These are phyloP conservation scores for Tyrannus savana DNA, from an alignment of 2,113 vertebrate species.

Conservation along the genomic window DNA sequence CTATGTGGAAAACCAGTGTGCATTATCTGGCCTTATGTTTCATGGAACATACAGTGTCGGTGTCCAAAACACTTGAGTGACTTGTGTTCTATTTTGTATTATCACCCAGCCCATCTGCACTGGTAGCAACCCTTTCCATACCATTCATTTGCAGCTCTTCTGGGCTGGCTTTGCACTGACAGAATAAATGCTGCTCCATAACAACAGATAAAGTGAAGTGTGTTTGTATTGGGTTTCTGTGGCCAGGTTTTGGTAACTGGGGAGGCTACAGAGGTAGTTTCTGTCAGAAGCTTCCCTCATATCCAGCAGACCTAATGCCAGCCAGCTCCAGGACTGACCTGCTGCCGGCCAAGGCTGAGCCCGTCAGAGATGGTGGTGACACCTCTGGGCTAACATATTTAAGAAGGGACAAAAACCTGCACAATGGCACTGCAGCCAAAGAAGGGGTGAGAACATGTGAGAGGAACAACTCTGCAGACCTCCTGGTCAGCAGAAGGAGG, in stretches of 20 bases:
- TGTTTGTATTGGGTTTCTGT: neutral
- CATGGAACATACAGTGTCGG: neutral
- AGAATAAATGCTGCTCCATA: conserved; percentile 32
- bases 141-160: neutral
- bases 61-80: neutral
- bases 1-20: neutral
- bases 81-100: neutral
- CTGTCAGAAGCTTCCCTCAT: neutral
- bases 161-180: neutral
- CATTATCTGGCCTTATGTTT: neutral
- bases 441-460: neutral
- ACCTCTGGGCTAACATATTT: neutral
- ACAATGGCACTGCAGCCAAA: neutral
- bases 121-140: neutral
- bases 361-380: rapidly evolving
- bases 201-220: conserved; percentile 25
- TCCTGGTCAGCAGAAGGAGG: neutral
- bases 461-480: neutral
- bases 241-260: neutral
- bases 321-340: neutral
- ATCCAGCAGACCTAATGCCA: neutral
- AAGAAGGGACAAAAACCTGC: no score
- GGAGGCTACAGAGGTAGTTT: neutral
- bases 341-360: rapidly evolving
- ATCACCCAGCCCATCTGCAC: neutral